phyloP scores from a whole-genome alignment of 2,888 invertebrate genomes.

The Endotricha flammealis region DNA sequence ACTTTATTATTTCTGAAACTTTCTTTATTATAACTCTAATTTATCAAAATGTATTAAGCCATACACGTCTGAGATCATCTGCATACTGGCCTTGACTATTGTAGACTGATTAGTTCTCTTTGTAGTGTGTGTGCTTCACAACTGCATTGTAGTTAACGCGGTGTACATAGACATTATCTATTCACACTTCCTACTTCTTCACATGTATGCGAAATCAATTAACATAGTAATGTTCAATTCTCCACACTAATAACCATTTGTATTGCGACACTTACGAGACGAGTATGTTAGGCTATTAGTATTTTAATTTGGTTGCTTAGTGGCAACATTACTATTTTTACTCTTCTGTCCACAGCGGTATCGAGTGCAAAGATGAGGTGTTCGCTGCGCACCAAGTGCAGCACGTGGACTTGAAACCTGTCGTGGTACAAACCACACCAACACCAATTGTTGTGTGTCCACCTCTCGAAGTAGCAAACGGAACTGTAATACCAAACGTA shows the following conservation, averaged over 20 bases:
- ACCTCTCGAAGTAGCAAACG: constrained; percentile 49
- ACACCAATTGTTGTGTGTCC: constrained; percentile 24
- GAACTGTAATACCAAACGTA: constrained; percentile 53
- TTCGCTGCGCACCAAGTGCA: constrained; percentile 81
- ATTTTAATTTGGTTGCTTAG: constrained; percentile 21
- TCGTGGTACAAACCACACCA: constrained; percentile 34
- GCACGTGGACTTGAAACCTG: constrained; percentile 63
- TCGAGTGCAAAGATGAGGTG: constrained; percentile 88
- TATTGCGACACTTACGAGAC: constrained; percentile 36
- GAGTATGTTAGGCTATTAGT: constrained; percentile 25
- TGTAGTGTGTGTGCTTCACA: constrained; percentile 27
- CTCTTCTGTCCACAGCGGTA: constrained; percentile 80
- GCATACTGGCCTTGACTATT: constrained; percentile 51
- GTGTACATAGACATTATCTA: constrained; percentile 31
- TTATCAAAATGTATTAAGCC: too few relatives aligned
- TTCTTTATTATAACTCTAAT: too few relatives aligned
- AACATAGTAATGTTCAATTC: constrained; percentile 36
- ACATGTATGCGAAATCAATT: constrained; percentile 39
- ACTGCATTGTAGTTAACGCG: constrained; percentile 30
- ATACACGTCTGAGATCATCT: constrained; percentile 17
- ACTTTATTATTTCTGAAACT: too few relatives aligned
- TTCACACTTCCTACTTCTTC: constrained; percentile 35
- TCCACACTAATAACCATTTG: constrained; percentile 38
- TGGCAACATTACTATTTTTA: constrained; percentile 36
- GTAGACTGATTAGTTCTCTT: constrained; percentile 57